phyloP scores from a whole-genome alignment of 2,797 vertebrate species.

The Antrozous pallidus region DNA sequence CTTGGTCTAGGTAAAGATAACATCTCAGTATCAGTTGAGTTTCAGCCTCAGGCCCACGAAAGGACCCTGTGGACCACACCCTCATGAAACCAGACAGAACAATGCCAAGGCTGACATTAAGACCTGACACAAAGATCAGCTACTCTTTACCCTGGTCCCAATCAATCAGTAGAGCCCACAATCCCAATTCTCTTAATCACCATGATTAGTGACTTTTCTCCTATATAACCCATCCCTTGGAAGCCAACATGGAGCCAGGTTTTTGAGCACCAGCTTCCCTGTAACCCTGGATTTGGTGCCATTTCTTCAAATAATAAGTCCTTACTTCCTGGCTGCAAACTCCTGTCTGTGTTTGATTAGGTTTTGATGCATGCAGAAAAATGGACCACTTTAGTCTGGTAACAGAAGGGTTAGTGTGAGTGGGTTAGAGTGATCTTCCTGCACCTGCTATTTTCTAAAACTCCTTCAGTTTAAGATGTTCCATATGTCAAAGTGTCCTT shows the following conservation, averaged over 20 bases:
- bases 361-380: not conserved
- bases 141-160: not conserved
- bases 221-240: not conserved
- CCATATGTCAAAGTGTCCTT: not conserved
- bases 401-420: not conserved
- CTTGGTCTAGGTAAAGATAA: not conserved
- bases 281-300: not conserved
- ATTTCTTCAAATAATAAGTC: not conserved
- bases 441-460: not conserved
- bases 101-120: not conserved
- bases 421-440: not conserved
- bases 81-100: not conserved
- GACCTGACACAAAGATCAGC: not conserved
- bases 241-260: not conserved
- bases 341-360: not conserved
- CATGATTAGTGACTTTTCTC: not conserved
- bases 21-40: not conserved
- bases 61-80: not conserved
- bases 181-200: not conserved
- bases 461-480: not conserved
- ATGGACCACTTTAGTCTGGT: not conserved
- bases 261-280: not conserved
- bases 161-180: not conserved
- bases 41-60: not conserved
- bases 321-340: not conserved